Base-by-base conservation (phyloP, 2,888 invertebrate species). In the Nemotelus pantherinus region DNA sequence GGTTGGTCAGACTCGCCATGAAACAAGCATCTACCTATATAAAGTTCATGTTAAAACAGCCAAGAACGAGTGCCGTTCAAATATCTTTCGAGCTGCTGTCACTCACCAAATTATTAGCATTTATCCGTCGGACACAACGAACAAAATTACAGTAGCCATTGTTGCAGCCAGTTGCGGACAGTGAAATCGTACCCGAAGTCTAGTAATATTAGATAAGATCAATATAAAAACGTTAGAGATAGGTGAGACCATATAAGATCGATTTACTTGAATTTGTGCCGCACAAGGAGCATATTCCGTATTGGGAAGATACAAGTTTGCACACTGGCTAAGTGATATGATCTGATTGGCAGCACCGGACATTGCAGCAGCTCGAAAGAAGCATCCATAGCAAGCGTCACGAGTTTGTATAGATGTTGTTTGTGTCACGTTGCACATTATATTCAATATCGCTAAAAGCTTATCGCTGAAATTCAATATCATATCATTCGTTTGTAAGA, bases 371-470 rank as follows among this genome's bases (percentile, higher is more conserved):
- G 90, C 90, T 80, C 89, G 86, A 78, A 89, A 89, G 83, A 92
- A 92, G 82, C 92, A 92, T 43, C 90, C 89, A 79, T 92, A 90
- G 82, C 92, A 92, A 10, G 89, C 89, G 85, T 92, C 92, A 78
- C 91, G 88, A 77, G 86, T 81, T 53, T 89, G 89, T 3, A 89
- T 86, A 81, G 90, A 89, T 2, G 89, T 88, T 25, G 89, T 89
- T 84, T 92, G 91, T n/a, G 91, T 90, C 55, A 90, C 90, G 82
- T 90, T 91, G 84, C 92, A 92, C 79, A 91, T 88, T 78, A 92
- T 85, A 82, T 90, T 91, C 7, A 92, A 84, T 76, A 92, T 85
- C 81, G 90, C 91, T 78, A 87, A 80, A 58, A 88, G 85, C 81
- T 86, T 87, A 50, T 85, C 83, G 70, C 88, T 89, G 78, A 57